Evolutionary conservation across 1,140 invertebrate species (phyloP).

Genomic region (Drosophila simulans): DNA sequence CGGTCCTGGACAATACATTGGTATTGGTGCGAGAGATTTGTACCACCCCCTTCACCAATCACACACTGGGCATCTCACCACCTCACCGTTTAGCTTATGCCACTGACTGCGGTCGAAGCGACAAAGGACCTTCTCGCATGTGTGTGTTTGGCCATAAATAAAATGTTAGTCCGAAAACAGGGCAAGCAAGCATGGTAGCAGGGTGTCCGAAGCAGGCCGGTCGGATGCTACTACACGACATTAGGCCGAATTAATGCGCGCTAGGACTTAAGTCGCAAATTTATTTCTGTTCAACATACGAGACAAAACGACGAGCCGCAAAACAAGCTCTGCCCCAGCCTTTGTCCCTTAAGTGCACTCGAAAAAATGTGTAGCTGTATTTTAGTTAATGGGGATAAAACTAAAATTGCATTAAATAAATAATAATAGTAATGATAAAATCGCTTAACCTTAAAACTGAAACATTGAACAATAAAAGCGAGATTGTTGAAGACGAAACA

Average conservation of each 20-base stretch:
- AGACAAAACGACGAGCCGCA: conserved; percentile 77
- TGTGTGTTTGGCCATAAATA: conserved; percentile 65
- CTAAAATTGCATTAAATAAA: too few relatives aligned
- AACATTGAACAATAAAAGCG: too few relatives aligned
- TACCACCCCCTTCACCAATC: background rate
- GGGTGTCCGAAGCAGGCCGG: background rate
- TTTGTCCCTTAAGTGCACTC: conserved; percentile 12
- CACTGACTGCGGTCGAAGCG: conserved; percentile 35
- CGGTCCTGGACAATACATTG: conserved; percentile 47
- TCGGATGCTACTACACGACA: conserved; percentile 80
- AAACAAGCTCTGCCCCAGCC: conserved; percentile 50
- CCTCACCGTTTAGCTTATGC: conserved; percentile 27
- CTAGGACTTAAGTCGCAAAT: conserved; percentile 82
- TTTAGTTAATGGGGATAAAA: too few relatives aligned
- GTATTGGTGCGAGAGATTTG: conserved; percentile 57
- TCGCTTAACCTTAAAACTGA: too few relatives aligned
- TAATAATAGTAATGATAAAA: too few relatives aligned
- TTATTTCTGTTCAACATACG: conserved; percentile 83
- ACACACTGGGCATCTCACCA: background rate
- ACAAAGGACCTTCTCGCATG: conserved; percentile 42
- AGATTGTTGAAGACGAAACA: too few relatives aligned
- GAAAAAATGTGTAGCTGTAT: background rate
- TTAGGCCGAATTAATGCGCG: conserved; percentile 82
- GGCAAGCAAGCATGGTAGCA: conserved; percentile 26
- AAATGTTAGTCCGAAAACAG: conserved; percentile 80